phyloP scores from a whole-genome alignment of 37 sponge, comb jelly and placozoan genomes.

The Dysidea cf. avara region DNA sequence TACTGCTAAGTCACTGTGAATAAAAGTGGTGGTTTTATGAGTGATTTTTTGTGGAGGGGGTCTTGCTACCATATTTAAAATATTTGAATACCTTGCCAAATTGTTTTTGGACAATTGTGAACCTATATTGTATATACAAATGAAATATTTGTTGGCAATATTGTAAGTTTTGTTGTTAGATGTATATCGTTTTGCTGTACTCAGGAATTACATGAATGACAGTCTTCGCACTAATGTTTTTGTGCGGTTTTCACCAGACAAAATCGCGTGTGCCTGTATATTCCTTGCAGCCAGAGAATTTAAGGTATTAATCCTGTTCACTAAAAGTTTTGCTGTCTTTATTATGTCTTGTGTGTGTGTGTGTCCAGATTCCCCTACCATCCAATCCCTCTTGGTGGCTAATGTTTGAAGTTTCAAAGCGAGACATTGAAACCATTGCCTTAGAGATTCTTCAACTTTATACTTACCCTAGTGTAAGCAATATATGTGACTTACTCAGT shows the following conservation, averaged over 20 bases:
- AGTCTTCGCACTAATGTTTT: constrained; percentile 88
- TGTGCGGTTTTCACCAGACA: constrained; percentile 81
- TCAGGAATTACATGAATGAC: constrained; percentile 97
- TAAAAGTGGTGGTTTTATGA: too few species aligned
- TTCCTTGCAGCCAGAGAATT: constrained; percentile 82
- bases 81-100: background rate
- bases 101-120: constrained; percentile 6
- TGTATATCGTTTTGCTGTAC: background rate
- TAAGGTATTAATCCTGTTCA: constrained; percentile 43
- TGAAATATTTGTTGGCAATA: background rate
- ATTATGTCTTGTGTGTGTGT: background rate
- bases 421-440: constrained; percentile 64
- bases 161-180: constrained; percentile 5
- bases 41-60: too few species aligned
- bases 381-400: constrained; percentile 89
- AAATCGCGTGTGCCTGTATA: constrained; percentile 94
- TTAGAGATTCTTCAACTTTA: background rate
- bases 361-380: constrained; percentile 74
- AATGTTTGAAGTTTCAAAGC: constrained; percentile 60
- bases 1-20: too few species aligned
- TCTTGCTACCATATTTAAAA: too few species aligned
- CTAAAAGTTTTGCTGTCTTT: constrained; percentile 6
- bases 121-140: background rate
- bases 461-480: background rate
- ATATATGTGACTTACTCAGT: constrained; percentile 13